Evolutionary conservation across 2,797 vertebrate genomes (phyloP).

Genomic region (Hydrophis major): DNA sequence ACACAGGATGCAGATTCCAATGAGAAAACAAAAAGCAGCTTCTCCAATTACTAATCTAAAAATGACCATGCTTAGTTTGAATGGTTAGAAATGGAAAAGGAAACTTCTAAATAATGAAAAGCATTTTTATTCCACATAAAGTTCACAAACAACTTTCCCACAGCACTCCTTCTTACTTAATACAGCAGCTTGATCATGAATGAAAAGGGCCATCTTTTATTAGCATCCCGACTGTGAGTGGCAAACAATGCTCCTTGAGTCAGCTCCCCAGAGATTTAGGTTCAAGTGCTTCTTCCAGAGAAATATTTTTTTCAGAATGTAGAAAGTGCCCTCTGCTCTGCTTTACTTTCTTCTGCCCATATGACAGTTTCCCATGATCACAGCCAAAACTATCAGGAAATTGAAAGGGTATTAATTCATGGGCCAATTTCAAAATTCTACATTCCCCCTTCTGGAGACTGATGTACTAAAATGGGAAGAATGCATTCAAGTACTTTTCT

Average conservation of each 20-base stretch:
- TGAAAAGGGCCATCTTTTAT: slow-evolving; percentile 17
- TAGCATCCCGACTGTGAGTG: not conserved
- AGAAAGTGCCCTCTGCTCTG: not conserved
- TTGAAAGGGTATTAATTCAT: not conserved
- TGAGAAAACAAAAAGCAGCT: slow-evolving; percentile 26
- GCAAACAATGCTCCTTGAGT: not conserved
- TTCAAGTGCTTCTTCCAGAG: slow-evolving; percentile 30
- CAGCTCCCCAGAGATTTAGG: slow-evolving; percentile 24
- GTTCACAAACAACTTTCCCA: slow-evolving; percentile 39
- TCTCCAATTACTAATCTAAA: not conserved
- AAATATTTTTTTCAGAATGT: not conserved
- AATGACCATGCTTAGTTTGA: not conserved
- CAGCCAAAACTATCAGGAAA: not conserved
- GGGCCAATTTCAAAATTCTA: not conserved
- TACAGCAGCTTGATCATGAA: slow-evolving; percentile 11
- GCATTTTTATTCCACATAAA: slow-evolving; percentile 40
- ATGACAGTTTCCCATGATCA: not conserved
- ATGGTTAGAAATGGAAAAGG: slow-evolving; percentile 48
- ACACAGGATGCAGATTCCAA: slow-evolving; percentile 37
- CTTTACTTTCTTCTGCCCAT: not conserved
- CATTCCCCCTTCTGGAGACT: not conserved
- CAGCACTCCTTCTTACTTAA: slow-evolving; percentile 28
- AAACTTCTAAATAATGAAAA: slow-evolving; percentile 35
- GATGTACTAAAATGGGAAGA: not conserved
- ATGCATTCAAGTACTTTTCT: not conserved